Percentiles rank a stretch among this genome's conserved stretches.
phyloP scores from a whole-genome alignment of 2,888 invertebrate species.

The Mimachlamys varia region DNA sequence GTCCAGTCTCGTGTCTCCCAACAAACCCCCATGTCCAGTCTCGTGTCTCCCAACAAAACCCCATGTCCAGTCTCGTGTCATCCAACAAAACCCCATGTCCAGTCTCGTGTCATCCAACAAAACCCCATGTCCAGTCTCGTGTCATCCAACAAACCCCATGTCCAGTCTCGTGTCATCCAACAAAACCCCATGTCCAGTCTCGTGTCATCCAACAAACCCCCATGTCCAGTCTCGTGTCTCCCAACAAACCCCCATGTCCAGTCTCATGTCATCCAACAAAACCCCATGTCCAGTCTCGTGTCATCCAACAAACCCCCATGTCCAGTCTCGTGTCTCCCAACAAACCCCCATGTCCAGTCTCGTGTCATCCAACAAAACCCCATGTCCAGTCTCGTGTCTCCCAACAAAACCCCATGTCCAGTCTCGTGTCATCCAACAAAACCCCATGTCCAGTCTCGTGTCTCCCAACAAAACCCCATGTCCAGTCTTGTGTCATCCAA shows the following conservation, averaged over 20 bases:
- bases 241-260: no score
- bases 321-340: not conserved
- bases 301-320: no score
- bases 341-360: not conserved
- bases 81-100: no score
- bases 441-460: not conserved
- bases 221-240: not conserved
- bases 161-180: not conserved
- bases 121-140: not conserved
- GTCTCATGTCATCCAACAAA: not conserved
- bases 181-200: not conserved
- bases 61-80: not conserved
- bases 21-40: not conserved
- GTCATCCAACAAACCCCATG: no score
- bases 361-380: no score
- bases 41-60: no score
- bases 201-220: no score
- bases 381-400: not conserved
- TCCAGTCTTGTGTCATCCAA: not conserved
- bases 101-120: not conserved
- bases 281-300: not conserved
- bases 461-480: no score
- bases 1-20: not conserved
- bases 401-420: no score
- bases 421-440: not conserved